Conservation (phyloP, 1,140 invertebrate genomes). For the Lepidurus arcticus region DNA sequence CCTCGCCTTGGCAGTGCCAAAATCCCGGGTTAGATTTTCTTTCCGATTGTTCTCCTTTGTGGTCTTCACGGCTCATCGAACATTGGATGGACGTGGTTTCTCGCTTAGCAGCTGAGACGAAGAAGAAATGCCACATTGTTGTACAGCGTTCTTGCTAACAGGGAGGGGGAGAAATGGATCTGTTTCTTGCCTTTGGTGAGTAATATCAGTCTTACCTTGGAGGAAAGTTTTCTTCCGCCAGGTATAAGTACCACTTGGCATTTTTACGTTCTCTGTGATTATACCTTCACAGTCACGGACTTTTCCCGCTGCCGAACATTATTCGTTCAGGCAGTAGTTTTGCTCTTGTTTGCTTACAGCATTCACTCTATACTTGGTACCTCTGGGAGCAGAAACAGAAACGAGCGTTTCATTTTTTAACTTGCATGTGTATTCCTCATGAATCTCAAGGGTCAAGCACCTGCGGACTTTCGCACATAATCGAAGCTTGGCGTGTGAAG, state of each 20-base stretch:
- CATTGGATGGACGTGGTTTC: constrained; percentile 21
- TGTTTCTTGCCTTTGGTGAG: neutral
- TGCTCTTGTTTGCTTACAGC: no score
- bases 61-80: constrained; percentile 5
- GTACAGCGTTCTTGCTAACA: neutral
- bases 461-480: constrained; percentile 12
- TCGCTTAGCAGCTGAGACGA: constrained; percentile 3
- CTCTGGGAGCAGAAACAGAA: neutral
- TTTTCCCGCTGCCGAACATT: neutral
- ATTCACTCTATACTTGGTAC: no score
- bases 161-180: neutral
- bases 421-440: constrained; percentile 7
- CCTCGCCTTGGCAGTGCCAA: neutral
- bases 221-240: neutral
- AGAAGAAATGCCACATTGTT: constrained; percentile 9
- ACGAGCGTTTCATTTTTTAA: neutral
- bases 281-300: neutral
- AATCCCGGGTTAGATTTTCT: constrained; percentile 10
- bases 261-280: neutral
- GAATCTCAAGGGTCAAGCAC: constrained; percentile 2
- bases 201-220: neutral
- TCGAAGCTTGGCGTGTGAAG: neutral
- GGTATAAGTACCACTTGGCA: neutral
- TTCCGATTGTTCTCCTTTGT: constrained; percentile 13
- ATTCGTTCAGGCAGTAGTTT: no score